Base-by-base conservation (phyloP, 2,888 invertebrate genomes). In the Mesopsocus fuscifrons region DNA sequence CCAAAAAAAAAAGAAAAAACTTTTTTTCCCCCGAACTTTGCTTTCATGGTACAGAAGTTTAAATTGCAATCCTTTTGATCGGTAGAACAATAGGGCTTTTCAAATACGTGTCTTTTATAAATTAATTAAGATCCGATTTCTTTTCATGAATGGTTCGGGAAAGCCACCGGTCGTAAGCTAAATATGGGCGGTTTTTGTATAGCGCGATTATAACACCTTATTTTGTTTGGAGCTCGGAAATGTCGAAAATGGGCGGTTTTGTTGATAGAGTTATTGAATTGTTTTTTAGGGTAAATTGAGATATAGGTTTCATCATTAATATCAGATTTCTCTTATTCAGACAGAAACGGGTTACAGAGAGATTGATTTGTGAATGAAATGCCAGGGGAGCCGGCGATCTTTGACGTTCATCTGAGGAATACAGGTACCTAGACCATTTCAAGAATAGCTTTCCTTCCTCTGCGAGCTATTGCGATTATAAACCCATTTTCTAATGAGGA, bases 1-100 rank as follows among this genome's bases (percentile, higher is more conserved):
- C 38, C 38, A 17, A 38, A 38, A n/a, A n/a, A 33, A 33, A 33
- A 33, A 33, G 17, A 33, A 30, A 30, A 34, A 34, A 13, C 18
- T 34, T 34, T 34, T 38, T 38, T 38, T 33, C 17, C 17, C 33
- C 15, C 9, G 20, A 38, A 16, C 20, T 38, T 38, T 38, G 18
- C 20, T 38, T 38, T 38, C 21, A 38, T 13, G 38, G 21, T 16
- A 33, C 17, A 17, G 38, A 38, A 38, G 38, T 38, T 38, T 38
- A 38, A 38, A 38, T 38, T 38, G 38, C 38, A 38, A 38, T 38
- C 38, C 38, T 38, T 38, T 38, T 38, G 18, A 38, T 38, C 20
- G 16, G n/a, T 38, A 17, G 38, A 38, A 38, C 38, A 38, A 38
- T 38, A 21, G 38, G 20, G 38, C 38, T 38, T 38, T 38, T 38